A percentile compares a stretch with the other conserved stretches of the same genome.
Conservation (phyloP, 2,888 invertebrate genomes). For the Cantharis lateralis region DNA sequence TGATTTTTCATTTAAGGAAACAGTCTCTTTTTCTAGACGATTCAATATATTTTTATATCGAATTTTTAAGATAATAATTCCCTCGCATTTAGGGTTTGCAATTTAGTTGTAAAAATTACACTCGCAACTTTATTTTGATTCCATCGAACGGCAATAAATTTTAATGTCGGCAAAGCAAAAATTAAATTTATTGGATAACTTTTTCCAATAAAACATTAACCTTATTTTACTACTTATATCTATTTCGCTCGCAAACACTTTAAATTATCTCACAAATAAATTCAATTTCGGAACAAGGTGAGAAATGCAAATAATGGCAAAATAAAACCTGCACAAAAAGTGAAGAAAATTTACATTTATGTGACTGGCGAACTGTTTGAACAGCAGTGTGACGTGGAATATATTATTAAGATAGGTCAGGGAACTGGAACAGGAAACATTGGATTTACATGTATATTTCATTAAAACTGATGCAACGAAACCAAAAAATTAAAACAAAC, state of each 20-base stretch:
- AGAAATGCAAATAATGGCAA: neutral
- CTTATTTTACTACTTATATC: neutral
- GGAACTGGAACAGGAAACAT: no score
- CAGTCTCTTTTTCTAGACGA: neutral
- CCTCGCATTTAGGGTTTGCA: neutral
- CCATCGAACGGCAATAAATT: neutral
- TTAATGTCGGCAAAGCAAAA: neutral
- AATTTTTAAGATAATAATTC: neutral
- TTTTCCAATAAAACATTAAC: neutral
- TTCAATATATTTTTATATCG: neutral
- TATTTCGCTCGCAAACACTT: neutral
- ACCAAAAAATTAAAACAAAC: no score
- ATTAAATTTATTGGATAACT: neutral
- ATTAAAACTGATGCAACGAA: no score
- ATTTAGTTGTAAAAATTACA: neutral
- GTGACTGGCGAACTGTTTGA: no score
- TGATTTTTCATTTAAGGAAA: neutral
- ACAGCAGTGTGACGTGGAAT: no score
- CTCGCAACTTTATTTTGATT: neutral
- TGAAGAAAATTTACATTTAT: no score
- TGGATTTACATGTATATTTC: no score
- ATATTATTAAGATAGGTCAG: no score
- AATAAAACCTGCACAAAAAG: no score
- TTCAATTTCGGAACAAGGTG: neutral
- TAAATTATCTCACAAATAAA: neutral